A percentile compares a stretch with the other conserved stretches of the same genome.
Conservation (phyloP, 1,140 invertebrate species). For the Conopomorpha cramerella region DNA sequence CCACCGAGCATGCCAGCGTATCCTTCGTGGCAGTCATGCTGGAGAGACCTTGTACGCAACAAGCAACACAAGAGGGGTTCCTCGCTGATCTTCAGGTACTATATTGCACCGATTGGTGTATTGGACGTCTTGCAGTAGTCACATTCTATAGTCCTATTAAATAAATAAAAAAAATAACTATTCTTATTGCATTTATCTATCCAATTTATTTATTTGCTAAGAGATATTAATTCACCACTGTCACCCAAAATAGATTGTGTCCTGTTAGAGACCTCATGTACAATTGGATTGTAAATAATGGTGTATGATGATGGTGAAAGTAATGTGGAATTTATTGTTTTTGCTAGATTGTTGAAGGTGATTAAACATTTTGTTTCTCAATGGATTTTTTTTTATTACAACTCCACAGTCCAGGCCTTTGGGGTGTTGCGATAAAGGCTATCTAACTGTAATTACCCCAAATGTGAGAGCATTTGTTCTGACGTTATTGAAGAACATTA, state of each 20-base stretch:
- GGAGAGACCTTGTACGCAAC: conserved; percentile 70
- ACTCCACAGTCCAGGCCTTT: no score
- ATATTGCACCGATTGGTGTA: conserved; percentile 66
- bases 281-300: conserved; percentile 50
- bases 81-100: conserved; percentile 80
- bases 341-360: conserved; percentile 46
- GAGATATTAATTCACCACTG: no score
- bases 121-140: conserved; percentile 23
- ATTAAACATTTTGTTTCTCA: conserved; percentile 42
- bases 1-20: conserved; percentile 84
- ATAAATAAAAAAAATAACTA: conserved; percentile 50
- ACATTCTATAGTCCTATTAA: conserved; percentile 40
- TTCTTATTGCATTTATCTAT: conserved; percentile 44
- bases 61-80: conserved; percentile 84
- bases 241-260: no score
- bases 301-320: conserved; percentile 52
- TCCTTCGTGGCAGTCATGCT: conserved; percentile 77
- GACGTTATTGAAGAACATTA: no score
- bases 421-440: no score
- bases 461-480: no score
- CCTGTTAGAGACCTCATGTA: no score
- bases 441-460: no score
- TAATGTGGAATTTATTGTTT: conserved; percentile 35
- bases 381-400: conserved; percentile 12
- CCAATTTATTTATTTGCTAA: no score